Base-by-base conservation (phyloP, 2,797 vertebrate species). In the Hyperoplus immaculatus region DNA sequence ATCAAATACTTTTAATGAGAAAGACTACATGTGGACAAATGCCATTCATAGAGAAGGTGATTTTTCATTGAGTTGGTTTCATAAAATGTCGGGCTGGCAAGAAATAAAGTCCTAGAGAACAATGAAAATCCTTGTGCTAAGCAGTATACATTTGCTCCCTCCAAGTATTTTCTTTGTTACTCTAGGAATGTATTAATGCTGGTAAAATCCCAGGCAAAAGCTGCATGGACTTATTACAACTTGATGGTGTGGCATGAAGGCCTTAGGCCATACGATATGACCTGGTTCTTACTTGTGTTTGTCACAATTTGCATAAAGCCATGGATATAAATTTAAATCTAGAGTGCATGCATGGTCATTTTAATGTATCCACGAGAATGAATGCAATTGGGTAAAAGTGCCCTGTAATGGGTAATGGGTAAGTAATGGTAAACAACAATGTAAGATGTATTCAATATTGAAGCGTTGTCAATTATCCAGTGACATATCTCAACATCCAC, bases 161-260 rank as follows among this genome's bases (percentile, higher is more conserved):
- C 9, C 36, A 36, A 41, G 58, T 39, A 55, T 78, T 78, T n/a
- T 29, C 29, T 79, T 5, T 51, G 57, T 46, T 75, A 62, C 42
- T 70, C 15, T 15, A 72, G 63, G 69, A 85, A 78, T 71, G 75
- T 15, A 68, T 69, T 78, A 77, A 83, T 55, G 15, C 81, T 16
- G 57, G 41, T 66, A 15, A 84, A 85, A 83, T 69, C 69, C 5
- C 1, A 38, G n/a, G 16, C 49, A 72, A 90, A 90, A 84, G 73
- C 76, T 72, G 75, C 81, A 74, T 80, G 62, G 83, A 78, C 68
- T 89, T 86, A 77, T 69, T 15, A 57, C 71, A 80, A 74, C 12
- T 69, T 36, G 59, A 54, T 14, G 53, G 7, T 49, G 57, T 62
- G 9, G 62, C 41, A 62, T 41, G 57, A 75, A 83, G 66, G 29